A percentile compares a stretch with the other conserved stretches of the same genome.
These are phyloP conservation scores for Phyto melanocephala DNA, from an alignment of 2,888 invertebrate genomes.

Conservation along the genomic window DNA sequence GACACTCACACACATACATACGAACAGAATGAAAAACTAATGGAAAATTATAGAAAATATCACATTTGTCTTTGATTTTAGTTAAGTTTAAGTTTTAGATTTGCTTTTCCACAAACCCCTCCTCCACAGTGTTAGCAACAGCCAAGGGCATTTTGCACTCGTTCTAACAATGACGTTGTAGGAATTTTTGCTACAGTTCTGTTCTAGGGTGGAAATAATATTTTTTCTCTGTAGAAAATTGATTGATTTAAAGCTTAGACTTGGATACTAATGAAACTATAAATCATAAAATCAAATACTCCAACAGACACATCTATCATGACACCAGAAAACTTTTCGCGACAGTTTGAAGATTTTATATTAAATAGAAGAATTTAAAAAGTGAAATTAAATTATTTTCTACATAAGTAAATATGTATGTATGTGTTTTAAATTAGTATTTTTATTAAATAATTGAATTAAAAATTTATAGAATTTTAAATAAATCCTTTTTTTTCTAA, in stretches of 20 bases:
- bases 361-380: background rate
- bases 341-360: conserved; percentile 34
- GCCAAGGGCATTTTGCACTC: conserved; percentile 26
- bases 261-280: conserved; percentile 52
- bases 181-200: background rate
- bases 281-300: conserved; percentile 57
- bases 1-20: background rate
- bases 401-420: no score
- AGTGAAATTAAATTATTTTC: background rate
- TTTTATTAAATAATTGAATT: no score
- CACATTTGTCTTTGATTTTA: conserved; percentile 45
- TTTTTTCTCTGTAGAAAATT: conserved; percentile 15
- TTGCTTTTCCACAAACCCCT: no score
- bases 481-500: no score
- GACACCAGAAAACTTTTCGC: conserved; percentile 47
- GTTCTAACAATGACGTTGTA: background rate
- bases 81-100: background rate
- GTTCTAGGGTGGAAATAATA: background rate
- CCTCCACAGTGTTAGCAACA: background rate
- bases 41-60: conserved; percentile 51
- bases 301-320: conserved; percentile 50
- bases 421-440: no score
- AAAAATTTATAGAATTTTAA: no score
- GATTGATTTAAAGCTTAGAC: conserved; percentile 54
- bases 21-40: background rate